These are phyloP conservation scores for Epinephelus awoara DNA, from an alignment of 2,797 vertebrate genomes.

Conservation along the genomic window DNA sequence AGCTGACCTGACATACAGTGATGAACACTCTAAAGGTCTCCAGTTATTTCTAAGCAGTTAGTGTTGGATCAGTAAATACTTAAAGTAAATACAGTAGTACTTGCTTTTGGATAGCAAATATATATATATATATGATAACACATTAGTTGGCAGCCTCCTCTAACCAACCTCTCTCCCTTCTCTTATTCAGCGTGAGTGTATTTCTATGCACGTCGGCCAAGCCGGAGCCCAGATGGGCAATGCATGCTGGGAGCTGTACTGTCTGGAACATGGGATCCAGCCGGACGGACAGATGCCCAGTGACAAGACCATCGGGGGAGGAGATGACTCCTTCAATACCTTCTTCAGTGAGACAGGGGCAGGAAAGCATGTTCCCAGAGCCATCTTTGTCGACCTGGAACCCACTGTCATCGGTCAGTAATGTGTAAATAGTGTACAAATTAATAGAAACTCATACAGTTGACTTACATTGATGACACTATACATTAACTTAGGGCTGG, in stretches of 20 bases:
- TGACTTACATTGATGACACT: neutral
- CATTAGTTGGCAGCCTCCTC: neutral
- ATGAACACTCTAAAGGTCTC: neutral
- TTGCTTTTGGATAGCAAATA: neutral
- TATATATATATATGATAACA: neutral
- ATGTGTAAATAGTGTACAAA: neutral
- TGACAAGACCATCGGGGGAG: constrained; percentile 78
- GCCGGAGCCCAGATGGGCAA: constrained; percentile 85
- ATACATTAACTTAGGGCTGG: neutral
- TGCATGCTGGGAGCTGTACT: constrained; percentile 85
- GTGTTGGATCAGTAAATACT: neutral
- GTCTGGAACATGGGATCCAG: constrained; percentile 83
- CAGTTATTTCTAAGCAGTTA: neutral
- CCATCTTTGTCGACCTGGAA: constrained; percentile 86
- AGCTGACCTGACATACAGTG: neutral
- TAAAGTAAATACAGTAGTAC: neutral
- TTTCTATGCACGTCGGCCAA: constrained; percentile 84
- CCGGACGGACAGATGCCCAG: constrained; percentile 84
- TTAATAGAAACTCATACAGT: neutral
- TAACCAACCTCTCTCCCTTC: constrained; percentile 1
- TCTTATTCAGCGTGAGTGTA: constrained; percentile 81
- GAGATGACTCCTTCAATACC: constrained; percentile 85
- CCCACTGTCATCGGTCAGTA: constrained; percentile 84
- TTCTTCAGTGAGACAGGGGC: constrained; percentile 86
- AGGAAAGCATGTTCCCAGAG: constrained; percentile 85